Percentiles rank a stretch among this genome's conserved stretches.
Evolutionary conservation across 2,113 vertebrate genomes (phyloP).

Genomic region (Speoplatyrhinus poulsoni): DNA sequence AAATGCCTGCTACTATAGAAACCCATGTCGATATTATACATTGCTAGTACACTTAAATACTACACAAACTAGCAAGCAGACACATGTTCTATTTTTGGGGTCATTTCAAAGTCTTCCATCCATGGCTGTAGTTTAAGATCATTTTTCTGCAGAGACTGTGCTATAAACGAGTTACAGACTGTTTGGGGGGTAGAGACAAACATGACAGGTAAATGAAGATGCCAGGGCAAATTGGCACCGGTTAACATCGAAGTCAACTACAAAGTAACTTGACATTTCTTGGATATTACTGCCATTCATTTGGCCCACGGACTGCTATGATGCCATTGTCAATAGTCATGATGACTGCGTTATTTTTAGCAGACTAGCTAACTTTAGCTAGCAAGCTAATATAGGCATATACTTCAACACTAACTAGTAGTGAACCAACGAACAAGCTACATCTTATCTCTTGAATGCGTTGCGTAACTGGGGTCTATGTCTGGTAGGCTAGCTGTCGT

Average conservation of each 20-base stretch:
- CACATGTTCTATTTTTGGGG: constrained; percentile 67
- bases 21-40: constrained; percentile 58
- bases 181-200: constrained; percentile 68
- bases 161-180: constrained; percentile 69
- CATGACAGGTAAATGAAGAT: constrained; percentile 79
- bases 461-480: constrained; percentile 55
- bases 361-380: constrained; percentile 73
- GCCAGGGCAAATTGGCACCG: constrained; percentile 83
- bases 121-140: constrained; percentile 75
- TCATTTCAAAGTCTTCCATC: constrained; percentile 85
- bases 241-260: constrained; percentile 78
- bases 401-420: constrained; percentile 75
- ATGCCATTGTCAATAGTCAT: constrained; percentile 70
- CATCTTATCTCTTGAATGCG: constrained; percentile 66
- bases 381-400: constrained; percentile 67
- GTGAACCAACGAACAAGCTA: constrained; percentile 68
- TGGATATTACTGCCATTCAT: constrained; percentile 69
- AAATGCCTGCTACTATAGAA: constrained; percentile 57
- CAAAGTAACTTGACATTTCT: constrained; percentile 82
- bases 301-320: constrained; percentile 58
- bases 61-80: constrained; percentile 62
- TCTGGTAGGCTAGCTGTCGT: constrained; percentile 48
- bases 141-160: constrained; percentile 61
- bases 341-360: constrained; percentile 70
- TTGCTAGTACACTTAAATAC: constrained; percentile 56